phyloP scores from a whole-genome alignment of 2,888 invertebrate species.

The Danaus chrysippus region DNA sequence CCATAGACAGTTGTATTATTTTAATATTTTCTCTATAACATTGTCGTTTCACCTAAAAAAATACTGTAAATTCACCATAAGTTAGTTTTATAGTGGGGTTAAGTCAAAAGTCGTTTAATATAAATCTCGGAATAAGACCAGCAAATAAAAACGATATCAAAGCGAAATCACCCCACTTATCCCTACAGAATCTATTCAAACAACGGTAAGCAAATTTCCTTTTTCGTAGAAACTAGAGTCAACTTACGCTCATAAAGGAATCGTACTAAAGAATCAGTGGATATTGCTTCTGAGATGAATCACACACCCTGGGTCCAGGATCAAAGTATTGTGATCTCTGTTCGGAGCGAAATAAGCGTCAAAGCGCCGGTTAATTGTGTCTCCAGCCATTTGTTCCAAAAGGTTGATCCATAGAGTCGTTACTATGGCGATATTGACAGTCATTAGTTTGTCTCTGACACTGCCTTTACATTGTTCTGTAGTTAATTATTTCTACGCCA shows the following conservation, averaged over 20 bases:
- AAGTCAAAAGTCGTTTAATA: slow-evolving; percentile 8
- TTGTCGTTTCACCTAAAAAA: no score
- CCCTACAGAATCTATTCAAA: slow-evolving; percentile 49
- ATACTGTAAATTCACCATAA: no score
- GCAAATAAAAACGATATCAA: slow-evolving; percentile 32
- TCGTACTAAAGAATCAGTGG: slow-evolving; percentile 56
- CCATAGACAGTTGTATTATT: no score
- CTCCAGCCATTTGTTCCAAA: slow-evolving; percentile 61
- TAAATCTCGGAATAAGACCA: slow-evolving; percentile 9
- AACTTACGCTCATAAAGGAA: slow-evolving; percentile 57
- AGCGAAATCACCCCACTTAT: slow-evolving; percentile 33
- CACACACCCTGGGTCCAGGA: slow-evolving; percentile 36
- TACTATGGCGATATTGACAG: slow-evolving; percentile 53
- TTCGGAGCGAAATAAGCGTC: slow-evolving; percentile 25
- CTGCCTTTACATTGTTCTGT: slow-evolving; percentile 50
- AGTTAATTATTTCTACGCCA: slow-evolving; percentile 60
- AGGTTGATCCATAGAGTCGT: slow-evolving; percentile 57
- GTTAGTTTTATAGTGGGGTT: not conserved
- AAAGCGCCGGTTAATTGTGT: slow-evolving; percentile 32
- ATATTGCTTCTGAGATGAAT: slow-evolving; percentile 61
- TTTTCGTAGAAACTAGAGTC: slow-evolving; percentile 51
- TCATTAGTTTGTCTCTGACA: slow-evolving; percentile 65
- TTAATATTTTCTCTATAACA: no score
- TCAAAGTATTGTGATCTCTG: slow-evolving; percentile 30
- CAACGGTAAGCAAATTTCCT: slow-evolving; percentile 54